A percentile compares a stretch with the other conserved stretches of the same genome.
Evolutionary conservation across 2,888 invertebrate genomes (phyloP).

Genomic region (Blastobasis adustella): DNA sequence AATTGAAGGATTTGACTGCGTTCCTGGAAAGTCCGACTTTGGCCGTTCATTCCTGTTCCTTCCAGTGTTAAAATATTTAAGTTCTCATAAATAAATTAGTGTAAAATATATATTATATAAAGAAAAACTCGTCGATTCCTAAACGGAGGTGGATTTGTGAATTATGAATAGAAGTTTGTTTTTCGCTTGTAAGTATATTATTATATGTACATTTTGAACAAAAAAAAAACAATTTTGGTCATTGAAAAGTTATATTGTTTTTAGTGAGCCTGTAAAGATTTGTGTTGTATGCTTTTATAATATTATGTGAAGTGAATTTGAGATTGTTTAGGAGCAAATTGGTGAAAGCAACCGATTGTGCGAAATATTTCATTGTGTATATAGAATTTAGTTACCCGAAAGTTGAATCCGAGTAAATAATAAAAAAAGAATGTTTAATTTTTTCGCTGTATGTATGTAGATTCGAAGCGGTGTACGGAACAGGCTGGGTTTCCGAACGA

Average conservation of each 20-base stretch:
- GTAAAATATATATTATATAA: conserved; percentile 10
- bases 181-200: conserved; percentile 61
- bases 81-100: conserved; percentile 20
- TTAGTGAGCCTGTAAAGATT: conserved; percentile 52
- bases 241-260: conserved; percentile 40
- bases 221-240: conserved; percentile 32
- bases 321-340: conserved; percentile 21
- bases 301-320: conserved; percentile 19
- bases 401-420: conserved; percentile 66
- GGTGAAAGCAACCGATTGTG: conserved; percentile 29
- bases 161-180: conserved; percentile 36
- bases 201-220: conserved; percentile 70
- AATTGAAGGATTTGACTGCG: too few species aligned
- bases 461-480: conserved; percentile 33
- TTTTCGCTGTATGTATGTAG: conserved; percentile 44
- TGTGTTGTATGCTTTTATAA: conserved; percentile 44
- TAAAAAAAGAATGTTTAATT: conserved; percentile 41
- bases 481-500: conserved; percentile 40
- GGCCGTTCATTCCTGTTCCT: conserved; percentile 25
- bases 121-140: conserved; percentile 34
- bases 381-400: conserved; percentile 65
- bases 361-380: conserved; percentile 54
- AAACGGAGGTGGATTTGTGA: conserved; percentile 34
- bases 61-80: conserved; percentile 31
- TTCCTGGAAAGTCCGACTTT: too few species aligned